A percentile compares a stretch with the other conserved stretches of the same genome.
phyloP scores from a whole-genome alignment of 2,888 invertebrate species.

The Cataglyphis livida region DNA sequence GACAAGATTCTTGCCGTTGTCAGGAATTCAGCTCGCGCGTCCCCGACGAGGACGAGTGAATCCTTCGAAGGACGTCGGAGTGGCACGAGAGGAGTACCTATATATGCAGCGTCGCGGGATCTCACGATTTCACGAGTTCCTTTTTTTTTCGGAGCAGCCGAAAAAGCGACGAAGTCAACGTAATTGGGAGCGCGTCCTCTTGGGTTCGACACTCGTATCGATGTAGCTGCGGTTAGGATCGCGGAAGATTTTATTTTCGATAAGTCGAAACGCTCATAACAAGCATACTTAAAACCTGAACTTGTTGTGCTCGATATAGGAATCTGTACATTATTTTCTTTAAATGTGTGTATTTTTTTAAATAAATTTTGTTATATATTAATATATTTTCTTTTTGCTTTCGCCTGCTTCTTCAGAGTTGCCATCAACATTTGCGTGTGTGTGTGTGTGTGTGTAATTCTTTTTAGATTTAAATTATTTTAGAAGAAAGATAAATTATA shows the following conservation, averaged over 20 bases:
- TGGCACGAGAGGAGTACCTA: conserved; percentile 54
- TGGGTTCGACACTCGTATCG: conserved; percentile 69
- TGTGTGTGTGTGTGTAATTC: background rate
- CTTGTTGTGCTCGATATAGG: background rate
- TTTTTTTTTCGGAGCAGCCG: conserved; percentile 56
- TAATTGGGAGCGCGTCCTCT: conserved; percentile 71
- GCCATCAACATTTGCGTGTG: background rate
- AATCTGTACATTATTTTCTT: background rate
- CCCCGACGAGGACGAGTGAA: conserved; percentile 68
- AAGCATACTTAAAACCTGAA: background rate
- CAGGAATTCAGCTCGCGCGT: conserved; percentile 76
- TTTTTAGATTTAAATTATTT: background rate
- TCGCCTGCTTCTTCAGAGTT: background rate
- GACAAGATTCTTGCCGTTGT: conserved; percentile 77
- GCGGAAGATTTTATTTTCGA: conserved; percentile 19
- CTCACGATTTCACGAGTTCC: conserved; percentile 43
- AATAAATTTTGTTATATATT: background rate
- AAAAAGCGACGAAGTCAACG: conserved; percentile 58
- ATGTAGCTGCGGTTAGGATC: conserved; percentile 11
- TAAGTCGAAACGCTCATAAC: conserved; percentile 16
- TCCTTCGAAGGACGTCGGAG: conserved; percentile 67
- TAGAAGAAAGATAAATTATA: background rate
- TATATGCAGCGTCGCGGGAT: conserved; percentile 58
- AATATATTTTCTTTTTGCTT: background rate
- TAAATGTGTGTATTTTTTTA: background rate